Evolutionary conservation across 2,888 invertebrate genomes (phyloP).

Genomic region (Rhopalosiphum nymphaeae): DNA sequence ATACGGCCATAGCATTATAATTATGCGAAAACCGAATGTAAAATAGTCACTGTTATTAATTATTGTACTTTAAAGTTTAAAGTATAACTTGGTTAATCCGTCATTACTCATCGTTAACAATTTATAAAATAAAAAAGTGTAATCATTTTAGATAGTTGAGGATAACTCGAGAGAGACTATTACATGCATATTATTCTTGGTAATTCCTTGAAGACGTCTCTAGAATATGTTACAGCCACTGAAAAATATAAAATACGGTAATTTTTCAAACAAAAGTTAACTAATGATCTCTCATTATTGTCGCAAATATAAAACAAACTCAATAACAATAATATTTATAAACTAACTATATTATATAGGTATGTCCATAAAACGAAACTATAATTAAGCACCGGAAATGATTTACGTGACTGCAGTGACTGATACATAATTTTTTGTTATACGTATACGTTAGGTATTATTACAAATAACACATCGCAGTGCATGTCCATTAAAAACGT

Average conservation of each 20-base stretch:
- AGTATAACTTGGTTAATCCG: background rate
- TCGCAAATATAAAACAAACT: background rate
- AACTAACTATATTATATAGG: background rate
- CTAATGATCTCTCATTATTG: constrained; percentile 19
- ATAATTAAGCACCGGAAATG: constrained; percentile 34
- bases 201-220: background rate
- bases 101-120: background rate
- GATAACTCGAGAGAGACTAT: background rate
- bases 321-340: constrained; percentile 27
- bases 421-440: constrained; percentile 12
- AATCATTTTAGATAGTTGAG: background rate
- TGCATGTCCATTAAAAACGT: background rate
- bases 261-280: background rate
- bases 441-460: background rate
- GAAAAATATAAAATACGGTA: constrained; percentile 1
- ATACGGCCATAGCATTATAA: background rate
- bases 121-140: background rate
- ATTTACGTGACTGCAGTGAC: constrained; percentile 37
- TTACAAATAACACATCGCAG: constrained; percentile 13
- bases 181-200: background rate
- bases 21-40: background rate
- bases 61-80: background rate
- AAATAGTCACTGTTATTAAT: background rate
- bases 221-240: background rate
- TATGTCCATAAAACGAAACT: background rate